phyloP scores from a whole-genome alignment of 2,888 invertebrate genomes.

The Cacoxenus indagator region DNA sequence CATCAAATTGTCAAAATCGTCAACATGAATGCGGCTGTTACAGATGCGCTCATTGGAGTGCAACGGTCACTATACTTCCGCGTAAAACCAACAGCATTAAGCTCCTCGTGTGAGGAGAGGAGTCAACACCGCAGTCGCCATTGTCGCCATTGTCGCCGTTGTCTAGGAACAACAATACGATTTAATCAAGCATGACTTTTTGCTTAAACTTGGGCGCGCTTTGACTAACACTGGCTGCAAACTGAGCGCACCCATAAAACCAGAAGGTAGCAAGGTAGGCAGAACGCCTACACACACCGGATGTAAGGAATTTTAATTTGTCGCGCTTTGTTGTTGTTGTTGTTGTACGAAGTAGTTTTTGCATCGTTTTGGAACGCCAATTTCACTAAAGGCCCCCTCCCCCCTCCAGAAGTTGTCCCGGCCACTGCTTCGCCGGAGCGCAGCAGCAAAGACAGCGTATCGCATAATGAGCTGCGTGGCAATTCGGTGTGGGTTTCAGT shows the following conservation, averaged over 20 bases:
- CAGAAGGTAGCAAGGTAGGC: background rate
- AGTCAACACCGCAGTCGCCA: too few species aligned
- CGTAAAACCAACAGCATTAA: too few species aligned
- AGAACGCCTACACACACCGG: slow-evolving; percentile 43
- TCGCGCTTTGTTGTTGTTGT: slow-evolving; percentile 56
- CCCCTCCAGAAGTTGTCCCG: background rate
- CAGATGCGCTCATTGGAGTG: too few species aligned
- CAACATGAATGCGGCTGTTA: too few species aligned
- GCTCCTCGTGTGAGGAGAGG: too few species aligned
- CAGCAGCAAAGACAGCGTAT: background rate
- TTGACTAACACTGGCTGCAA: background rate
- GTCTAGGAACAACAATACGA: slow-evolving; percentile 47
- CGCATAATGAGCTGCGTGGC: slow-evolving; percentile 8
- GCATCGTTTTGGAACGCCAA: slow-evolving; percentile 35
- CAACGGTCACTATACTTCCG: too few species aligned
- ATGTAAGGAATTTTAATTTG: slow-evolving; percentile 67
- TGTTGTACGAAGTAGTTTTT: too few species aligned
- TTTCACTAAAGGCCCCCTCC: background rate
- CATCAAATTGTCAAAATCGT: too few species aligned
- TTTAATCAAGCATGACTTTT: slow-evolving; percentile 67
- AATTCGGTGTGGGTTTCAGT: slow-evolving; percentile 12
- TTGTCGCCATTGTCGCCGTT: background rate
- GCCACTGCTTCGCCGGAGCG: background rate
- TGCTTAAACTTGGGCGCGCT: slow-evolving; percentile 55
- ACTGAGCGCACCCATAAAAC: too few species aligned